Evolutionary conservation across 1,140 invertebrate species (phyloP).

Genomic region (Formica exsecta): DNA sequence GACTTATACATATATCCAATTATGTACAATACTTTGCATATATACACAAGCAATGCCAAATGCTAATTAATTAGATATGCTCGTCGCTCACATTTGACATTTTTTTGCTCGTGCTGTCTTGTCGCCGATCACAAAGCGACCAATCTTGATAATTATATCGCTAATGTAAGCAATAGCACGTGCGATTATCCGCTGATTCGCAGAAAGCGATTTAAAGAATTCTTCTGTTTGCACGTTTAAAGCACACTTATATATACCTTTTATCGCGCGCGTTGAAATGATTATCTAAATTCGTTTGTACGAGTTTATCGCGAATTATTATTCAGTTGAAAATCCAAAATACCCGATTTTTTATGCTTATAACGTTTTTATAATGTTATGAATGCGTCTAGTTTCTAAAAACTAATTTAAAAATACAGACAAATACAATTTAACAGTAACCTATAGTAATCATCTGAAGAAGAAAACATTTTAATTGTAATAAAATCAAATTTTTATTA

Average conservation of each 20-base stretch:
- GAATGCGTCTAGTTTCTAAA: no score
- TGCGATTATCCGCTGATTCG: conserved; percentile 8
- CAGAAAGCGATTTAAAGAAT: conserved; percentile 8
- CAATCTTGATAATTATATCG: conserved; percentile 42
- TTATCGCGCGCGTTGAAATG: conserved; percentile 5
- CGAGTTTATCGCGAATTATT: neutral
- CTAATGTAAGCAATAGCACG: conserved; percentile 34
- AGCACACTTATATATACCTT: no score
- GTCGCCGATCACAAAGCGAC: conserved; percentile 28
- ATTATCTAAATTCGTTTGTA: conserved; percentile 19
- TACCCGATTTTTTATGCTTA: neutral
- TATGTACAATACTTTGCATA: neutral
- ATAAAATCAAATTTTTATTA: neutral
- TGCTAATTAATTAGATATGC: conserved; percentile 52
- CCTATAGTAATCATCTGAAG: neutral
- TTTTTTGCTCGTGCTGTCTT: neutral
- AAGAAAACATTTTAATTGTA: neutral
- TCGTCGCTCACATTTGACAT: conserved; percentile 25
- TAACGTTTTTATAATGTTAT: no score
- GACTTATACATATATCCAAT: neutral
- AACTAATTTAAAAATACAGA: no score
- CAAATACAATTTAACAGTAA: neutral
- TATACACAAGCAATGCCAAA: neutral
- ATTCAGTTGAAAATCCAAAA: neutral
- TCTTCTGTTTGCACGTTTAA: conserved; percentile 1